A percentile compares a stretch with the other conserved stretches of the same genome.
phyloP scores from a whole-genome alignment of 2,113 vertebrate species.

The Taurulus bubalis region DNA sequence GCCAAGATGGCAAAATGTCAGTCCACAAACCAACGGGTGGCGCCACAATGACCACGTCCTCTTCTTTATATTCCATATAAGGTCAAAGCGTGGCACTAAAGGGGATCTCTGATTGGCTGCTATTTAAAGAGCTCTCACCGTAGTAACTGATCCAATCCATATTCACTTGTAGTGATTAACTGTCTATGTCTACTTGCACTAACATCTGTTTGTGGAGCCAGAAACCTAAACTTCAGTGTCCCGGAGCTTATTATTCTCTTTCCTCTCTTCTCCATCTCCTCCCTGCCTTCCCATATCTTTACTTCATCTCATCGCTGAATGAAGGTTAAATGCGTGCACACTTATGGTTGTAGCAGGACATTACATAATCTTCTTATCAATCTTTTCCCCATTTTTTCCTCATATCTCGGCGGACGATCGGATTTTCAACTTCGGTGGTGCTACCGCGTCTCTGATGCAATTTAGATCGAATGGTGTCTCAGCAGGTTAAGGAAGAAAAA shows the following conservation, averaged over 20 bases:
- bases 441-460: constrained; percentile 62
- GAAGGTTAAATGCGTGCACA: constrained; percentile 47
- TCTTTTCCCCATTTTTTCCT: constrained; percentile 34
- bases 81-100: no score
- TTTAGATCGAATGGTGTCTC: constrained; percentile 71
- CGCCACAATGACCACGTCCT: no score
- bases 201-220: neutral
- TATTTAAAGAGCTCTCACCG: neutral
- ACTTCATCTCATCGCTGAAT: neutral
- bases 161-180: neutral
- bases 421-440: constrained; percentile 43
- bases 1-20: no score
- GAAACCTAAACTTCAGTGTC: neutral
- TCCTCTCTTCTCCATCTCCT: neutral
- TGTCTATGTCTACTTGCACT: neutral
- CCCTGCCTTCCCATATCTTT: neutral
- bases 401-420: constrained; percentile 52
- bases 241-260: neutral
- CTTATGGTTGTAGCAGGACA: constrained; percentile 39
- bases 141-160: neutral
- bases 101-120: neutral
- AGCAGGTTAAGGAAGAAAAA: constrained; percentile 50
- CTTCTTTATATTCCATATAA: no score
- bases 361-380: constrained; percentile 57
- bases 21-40: no score